These are phyloP conservation scores for Caradrina kadenii DNA, from an alignment of 2,888 invertebrate genomes.

Conservation along the genomic window DNA sequence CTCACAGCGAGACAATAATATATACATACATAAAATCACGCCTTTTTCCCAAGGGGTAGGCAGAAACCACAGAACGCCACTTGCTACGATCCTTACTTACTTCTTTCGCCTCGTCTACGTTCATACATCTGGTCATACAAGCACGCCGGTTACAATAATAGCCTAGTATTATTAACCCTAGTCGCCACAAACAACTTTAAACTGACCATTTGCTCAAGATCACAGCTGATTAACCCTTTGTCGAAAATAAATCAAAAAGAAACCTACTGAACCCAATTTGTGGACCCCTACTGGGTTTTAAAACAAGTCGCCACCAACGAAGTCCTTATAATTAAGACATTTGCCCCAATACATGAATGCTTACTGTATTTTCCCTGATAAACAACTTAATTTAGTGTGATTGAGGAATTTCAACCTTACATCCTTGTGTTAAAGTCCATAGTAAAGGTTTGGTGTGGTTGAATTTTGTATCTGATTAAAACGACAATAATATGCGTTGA, in stretches of 20 bases:
- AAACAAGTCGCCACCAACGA: conserved; percentile 79
- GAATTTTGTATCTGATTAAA: conserved; percentile 8
- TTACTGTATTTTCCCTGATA: conserved; percentile 41
- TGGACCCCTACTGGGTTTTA: conserved; percentile 43
- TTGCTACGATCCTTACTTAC: too few species aligned
- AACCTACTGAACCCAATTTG: conserved; percentile 38
- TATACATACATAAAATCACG: too few species aligned
- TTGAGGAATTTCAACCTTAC: conserved; percentile 4
- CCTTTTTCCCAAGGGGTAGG: too few species aligned
- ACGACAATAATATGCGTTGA: conserved; percentile 7
- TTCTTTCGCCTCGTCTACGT: too few species aligned
- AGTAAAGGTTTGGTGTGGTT: accelerated
- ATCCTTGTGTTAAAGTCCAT: accelerated
- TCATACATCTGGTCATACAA: too few species aligned
- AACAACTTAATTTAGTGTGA: conserved; percentile 11
- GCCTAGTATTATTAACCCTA: too few species aligned
- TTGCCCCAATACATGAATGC: conserved; percentile 69
- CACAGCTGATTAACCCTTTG: conserved; percentile 13
- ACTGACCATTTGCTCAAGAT: too few species aligned
- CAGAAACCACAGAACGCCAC: too few species aligned
- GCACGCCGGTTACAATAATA: too few species aligned
- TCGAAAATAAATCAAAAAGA: conserved; percentile 17
- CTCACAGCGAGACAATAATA: too few species aligned
- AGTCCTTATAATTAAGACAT: conserved; percentile 82
- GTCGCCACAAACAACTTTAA: too few species aligned